phyloP scores from a whole-genome alignment of 2,113 vertebrate species.

The Meriones unguiculatus region DNA sequence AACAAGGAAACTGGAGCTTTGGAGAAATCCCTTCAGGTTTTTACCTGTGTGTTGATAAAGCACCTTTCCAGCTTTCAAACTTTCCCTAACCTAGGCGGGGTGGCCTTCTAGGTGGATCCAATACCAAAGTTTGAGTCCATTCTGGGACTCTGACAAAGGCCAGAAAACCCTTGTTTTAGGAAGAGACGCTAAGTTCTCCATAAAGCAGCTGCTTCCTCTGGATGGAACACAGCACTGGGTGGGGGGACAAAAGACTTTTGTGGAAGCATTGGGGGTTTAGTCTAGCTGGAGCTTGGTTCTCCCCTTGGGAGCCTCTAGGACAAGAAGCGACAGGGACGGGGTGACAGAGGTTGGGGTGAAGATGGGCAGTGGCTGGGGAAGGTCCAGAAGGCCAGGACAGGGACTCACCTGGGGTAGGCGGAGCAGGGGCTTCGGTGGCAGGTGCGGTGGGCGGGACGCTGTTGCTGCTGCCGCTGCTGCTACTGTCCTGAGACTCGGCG shows the following conservation, averaged over 20 bases:
- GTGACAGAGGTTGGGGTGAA: not conserved
- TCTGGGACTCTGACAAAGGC: constrained; percentile 49
- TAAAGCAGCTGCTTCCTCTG: not conserved
- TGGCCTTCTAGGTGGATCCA: not conserved
- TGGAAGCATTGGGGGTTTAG: not conserved
- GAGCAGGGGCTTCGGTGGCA: constrained; percentile 54
- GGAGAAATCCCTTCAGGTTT: not conserved
- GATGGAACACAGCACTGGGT: not conserved
- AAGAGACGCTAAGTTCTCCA: not conserved
- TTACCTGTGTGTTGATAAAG: not conserved
- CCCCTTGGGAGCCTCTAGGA: not conserved
- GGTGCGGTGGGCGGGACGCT: constrained; percentile 66
- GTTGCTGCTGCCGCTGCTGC: not conserved
- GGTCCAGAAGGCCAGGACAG: not conserved
- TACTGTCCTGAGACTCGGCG: not conserved
- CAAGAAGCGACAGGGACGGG: not conserved
- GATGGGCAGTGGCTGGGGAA: not conserved
- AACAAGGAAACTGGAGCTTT: not conserved
- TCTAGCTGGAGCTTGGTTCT: not conserved
- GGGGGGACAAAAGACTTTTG: constrained; percentile 42
- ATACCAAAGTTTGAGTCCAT: constrained; percentile 67
- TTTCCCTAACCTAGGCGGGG: not conserved
- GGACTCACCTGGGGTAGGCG: constrained; percentile 74
- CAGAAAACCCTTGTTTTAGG: not conserved
- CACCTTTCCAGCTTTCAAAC: constrained; percentile 18